A percentile compares a stretch with the other conserved stretches of the same genome.
Conservation (phyloP, 2,113 vertebrate species). For the Theropithecus gelada region DNA sequence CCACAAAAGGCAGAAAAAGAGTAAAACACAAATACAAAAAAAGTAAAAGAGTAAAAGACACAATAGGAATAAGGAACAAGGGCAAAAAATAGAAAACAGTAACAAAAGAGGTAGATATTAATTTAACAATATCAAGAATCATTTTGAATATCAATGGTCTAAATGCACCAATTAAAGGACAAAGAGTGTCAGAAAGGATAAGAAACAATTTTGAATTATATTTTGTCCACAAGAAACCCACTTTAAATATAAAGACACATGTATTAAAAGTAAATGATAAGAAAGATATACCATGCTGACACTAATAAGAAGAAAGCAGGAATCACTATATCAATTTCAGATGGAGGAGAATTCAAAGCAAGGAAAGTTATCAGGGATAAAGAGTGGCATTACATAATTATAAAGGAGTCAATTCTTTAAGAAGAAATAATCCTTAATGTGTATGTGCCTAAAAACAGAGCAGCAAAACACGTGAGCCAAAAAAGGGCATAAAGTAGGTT, state of each 20-base stretch:
- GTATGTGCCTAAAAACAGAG: not conserved
- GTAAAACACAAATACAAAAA: not conserved
- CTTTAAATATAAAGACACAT: not conserved
- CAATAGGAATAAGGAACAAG: not conserved
- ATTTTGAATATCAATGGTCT: not conserved
- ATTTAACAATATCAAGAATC: not conserved
- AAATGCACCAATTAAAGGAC: not conserved
- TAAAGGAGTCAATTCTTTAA: not conserved
- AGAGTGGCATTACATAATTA: not conserved
- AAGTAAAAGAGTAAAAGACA: not conserved
- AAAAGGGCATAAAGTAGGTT: not conserved
- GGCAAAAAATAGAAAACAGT: not conserved
- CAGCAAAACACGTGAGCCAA: not conserved
- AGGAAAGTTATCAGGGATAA: not conserved
- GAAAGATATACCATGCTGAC: not conserved
- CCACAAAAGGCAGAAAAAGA: not conserved
- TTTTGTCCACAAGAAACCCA: not conserved
- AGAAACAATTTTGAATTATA: not conserved
- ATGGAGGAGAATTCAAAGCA: not conserved
- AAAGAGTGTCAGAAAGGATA: not conserved
- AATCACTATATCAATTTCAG: not conserved
- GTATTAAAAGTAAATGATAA: not conserved
- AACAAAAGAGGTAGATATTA: not conserved
- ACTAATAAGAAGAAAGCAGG: not conserved
- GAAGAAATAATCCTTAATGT: not conserved